A percentile compares a stretch with the other conserved stretches of the same genome.
Evolutionary conservation across 2,888 invertebrate species (phyloP).

Genomic region (Drosophila anomalata): DNA sequence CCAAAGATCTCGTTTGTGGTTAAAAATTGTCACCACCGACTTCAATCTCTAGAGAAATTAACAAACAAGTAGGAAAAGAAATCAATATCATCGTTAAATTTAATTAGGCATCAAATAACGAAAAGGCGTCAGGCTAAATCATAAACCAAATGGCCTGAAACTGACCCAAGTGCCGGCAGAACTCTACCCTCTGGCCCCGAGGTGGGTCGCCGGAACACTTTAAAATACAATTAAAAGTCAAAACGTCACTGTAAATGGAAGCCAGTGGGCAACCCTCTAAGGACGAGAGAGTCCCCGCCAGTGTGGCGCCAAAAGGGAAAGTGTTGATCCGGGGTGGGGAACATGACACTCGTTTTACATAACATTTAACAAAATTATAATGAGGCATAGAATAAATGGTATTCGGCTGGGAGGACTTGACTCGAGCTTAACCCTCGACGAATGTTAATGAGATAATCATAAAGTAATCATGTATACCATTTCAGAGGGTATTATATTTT

Average conservation of each 20-base stretch:
- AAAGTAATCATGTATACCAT: slow-evolving; percentile 10
- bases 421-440: slow-evolving; percentile 22
- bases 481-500: neutral
- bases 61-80: slow-evolving; percentile 33
- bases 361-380: slow-evolving; percentile 81
- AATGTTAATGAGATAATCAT: slow-evolving; percentile 47
- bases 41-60: slow-evolving; percentile 5
- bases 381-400: slow-evolving; percentile 54
- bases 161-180: slow-evolving; percentile 47
- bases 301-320: slow-evolving; percentile 44
- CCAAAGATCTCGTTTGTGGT: slow-evolving; percentile 5
- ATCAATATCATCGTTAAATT: slow-evolving; percentile 80
- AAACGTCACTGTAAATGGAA: slow-evolving; percentile 69
- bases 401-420: slow-evolving; percentile 14
- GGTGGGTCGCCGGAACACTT: slow-evolving; percentile 55
- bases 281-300: slow-evolving; percentile 71
- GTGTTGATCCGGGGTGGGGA: slow-evolving; percentile 10
- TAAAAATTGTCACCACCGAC: slow-evolving; percentile 50
- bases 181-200: slow-evolving; percentile 11
- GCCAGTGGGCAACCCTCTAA: slow-evolving; percentile 69
- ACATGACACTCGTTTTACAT: slow-evolving; percentile 71
- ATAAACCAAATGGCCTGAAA: slow-evolving; percentile 79
- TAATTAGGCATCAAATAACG: slow-evolving; percentile 82
- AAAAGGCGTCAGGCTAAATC: slow-evolving; percentile 69
- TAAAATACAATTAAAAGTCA: slow-evolving; percentile 77